Percentiles rank a stretch among this genome's conserved stretches.
These are phyloP conservation scores for Ptilonorhynchus violaceus DNA, from an alignment of 2,113 vertebrate genomes.

Conservation along the genomic window DNA sequence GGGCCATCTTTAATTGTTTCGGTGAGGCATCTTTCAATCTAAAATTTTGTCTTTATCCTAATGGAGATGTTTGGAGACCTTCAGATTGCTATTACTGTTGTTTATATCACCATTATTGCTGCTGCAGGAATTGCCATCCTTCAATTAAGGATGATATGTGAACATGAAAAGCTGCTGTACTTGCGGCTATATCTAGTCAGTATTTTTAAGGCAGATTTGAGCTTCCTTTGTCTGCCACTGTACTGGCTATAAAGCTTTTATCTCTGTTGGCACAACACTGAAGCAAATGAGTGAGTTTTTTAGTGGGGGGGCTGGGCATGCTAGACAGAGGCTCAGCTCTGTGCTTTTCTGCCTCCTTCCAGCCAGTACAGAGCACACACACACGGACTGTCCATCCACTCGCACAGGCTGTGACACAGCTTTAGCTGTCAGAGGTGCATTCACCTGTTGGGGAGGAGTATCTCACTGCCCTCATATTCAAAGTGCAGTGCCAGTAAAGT, in stretches of 20 bases:
- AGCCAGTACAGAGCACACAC: background rate
- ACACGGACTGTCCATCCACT: fast-evolving
- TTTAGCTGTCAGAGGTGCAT: background rate
- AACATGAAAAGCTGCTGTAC: background rate
- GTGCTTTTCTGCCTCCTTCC: background rate
- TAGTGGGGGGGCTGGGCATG: background rate
- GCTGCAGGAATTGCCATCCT: background rate
- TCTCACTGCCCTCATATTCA: background rate
- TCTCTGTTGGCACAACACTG: background rate
- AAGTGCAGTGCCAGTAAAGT: background rate
- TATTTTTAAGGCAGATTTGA: background rate
- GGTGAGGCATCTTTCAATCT: background rate
- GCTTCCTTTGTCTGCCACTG: background rate
- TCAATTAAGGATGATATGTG: background rate
- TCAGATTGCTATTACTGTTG: background rate
- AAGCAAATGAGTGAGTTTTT: background rate
- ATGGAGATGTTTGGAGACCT: background rate
- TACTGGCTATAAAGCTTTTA: background rate
- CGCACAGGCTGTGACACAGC: background rate
- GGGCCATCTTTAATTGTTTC: background rate
- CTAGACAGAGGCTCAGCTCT: background rate
- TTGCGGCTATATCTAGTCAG: fast-evolving
- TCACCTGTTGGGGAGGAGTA: background rate
- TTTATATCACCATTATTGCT: background rate
- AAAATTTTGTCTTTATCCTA: background rate